These are phyloP conservation scores for Hippocampus mohnikei DNA, from an alignment of 2,113 vertebrate genomes.

Conservation along the genomic window DNA sequence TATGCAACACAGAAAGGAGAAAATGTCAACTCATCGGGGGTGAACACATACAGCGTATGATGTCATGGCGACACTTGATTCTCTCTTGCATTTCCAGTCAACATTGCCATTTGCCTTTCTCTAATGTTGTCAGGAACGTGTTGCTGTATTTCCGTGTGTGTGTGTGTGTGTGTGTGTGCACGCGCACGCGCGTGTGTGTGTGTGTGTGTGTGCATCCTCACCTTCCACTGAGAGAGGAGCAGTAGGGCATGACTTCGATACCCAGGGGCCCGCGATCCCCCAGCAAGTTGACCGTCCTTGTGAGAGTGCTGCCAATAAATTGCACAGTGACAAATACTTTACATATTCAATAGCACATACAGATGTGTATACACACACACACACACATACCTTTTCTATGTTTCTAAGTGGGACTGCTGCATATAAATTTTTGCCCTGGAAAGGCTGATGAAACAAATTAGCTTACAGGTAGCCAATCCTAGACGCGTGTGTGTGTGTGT, in stretches of 20 bases:
- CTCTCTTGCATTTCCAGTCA: constrained; percentile 19
- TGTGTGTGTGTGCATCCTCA: constrained; percentile 58
- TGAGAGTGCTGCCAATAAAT: constrained; percentile 75
- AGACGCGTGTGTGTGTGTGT: constrained; percentile 2
- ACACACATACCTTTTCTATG: constrained; percentile 1
- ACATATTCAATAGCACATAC: background rate
- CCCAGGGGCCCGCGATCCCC: constrained; percentile 86
- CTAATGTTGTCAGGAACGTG: constrained; percentile 4
- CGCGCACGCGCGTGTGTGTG: background rate
- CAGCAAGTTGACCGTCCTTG: constrained; percentile 81
- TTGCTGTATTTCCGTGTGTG: no score
- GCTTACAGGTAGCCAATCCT: constrained; percentile 26
- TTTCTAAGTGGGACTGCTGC: constrained; percentile 24
- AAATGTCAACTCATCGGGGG: constrained; percentile 2
- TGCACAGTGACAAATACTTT: background rate
- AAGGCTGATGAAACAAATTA: constrained; percentile 58
- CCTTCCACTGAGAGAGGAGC: constrained; percentile 93
- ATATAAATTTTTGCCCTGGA: constrained; percentile 51
- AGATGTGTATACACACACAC: constrained; percentile 6
- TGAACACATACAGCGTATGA: constrained; percentile 18
- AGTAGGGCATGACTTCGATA: constrained; percentile 91
- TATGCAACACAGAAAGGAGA: constrained; percentile 44
- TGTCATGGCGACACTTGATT: constrained; percentile 1
- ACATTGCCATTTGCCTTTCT: constrained; percentile 36
- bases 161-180: constrained; percentile 3